phyloP scores from a whole-genome alignment of 2,797 vertebrate genomes.

The Tamandua tetradactyla region DNA sequence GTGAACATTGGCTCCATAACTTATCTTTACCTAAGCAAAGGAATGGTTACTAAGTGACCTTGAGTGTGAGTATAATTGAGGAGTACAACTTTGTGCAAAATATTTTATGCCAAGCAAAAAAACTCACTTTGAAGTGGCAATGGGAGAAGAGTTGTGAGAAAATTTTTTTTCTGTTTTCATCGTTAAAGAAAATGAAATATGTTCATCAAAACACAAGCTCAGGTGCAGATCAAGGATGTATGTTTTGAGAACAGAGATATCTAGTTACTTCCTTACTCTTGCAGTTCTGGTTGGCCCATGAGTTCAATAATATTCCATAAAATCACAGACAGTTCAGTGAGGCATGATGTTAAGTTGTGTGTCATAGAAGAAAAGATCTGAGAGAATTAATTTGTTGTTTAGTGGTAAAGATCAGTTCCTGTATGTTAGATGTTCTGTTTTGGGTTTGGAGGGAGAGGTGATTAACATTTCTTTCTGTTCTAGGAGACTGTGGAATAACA shows the following conservation, averaged over 20 bases:
- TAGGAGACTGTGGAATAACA: conserved; percentile 5
- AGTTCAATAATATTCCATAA: conserved; percentile 48
- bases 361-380: conserved; percentile 64
- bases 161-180: conserved; percentile 7
- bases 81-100: not conserved
- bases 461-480: conserved; percentile 65
- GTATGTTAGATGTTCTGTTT: conserved; percentile 67
- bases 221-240: conserved; percentile 57
- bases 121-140: not conserved
- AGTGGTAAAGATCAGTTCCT: conserved; percentile 62
- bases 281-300: not conserved
- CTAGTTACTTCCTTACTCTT: conserved; percentile 41
- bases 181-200: conserved; percentile 57
- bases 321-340: conserved; percentile 57
- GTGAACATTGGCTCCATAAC: not conserved
- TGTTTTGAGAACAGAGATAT: conserved; percentile 42
- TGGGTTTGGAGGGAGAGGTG: conserved; percentile 24
- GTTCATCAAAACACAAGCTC: conserved; percentile 24
- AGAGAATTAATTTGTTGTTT: conserved; percentile 74
- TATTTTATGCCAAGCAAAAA: conserved; percentile 17
- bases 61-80: not conserved
- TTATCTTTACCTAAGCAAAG: not conserved
- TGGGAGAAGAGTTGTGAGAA: not conserved
- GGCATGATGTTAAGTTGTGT: not conserved
- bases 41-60: not conserved